Evolutionary conservation across 2,797 vertebrate genomes (phyloP).

Genomic region (Arctocebus calabarensis): DNA sequence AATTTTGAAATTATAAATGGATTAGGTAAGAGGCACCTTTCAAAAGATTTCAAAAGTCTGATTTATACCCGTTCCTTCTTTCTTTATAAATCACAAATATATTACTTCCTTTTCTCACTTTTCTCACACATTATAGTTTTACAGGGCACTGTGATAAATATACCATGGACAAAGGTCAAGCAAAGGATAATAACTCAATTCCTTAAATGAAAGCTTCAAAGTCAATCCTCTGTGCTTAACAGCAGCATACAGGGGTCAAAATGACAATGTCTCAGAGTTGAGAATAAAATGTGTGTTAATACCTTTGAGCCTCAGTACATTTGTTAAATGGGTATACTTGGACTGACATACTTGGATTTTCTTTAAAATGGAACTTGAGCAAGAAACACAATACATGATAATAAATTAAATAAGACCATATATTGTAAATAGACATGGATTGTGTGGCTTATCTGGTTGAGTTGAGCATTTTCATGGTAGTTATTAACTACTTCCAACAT

Average conservation of each 20-base stretch:
- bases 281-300: conserved; percentile 85
- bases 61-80: conserved; percentile 16
- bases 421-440: conserved; percentile 36
- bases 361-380: conserved; percentile 66
- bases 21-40: conserved; percentile 58
- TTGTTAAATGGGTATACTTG: conserved; percentile 76
- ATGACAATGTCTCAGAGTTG: conserved; percentile 85
- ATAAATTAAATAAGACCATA: conserved; percentile 2
- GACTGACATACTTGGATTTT: conserved; percentile 37
- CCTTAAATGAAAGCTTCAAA: conserved; percentile 89
- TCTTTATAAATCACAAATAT: conserved; percentile 78
- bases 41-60: conserved; percentile 60
- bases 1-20: conserved; percentile 67
- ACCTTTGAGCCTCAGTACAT: conserved; percentile 75
- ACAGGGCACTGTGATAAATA: conserved; percentile 87
- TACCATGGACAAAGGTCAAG: conserved; percentile 87
- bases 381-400: conserved; percentile 45
- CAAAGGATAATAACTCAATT: conserved; percentile 89
- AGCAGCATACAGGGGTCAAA: conserved; percentile 87
- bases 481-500: conserved; percentile 11
- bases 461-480: not conserved
- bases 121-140: conserved; percentile 82
- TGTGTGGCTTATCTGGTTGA: not conserved
- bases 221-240: conserved; percentile 88
- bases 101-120: conserved; percentile 75